Conservation (phyloP, 1,140 invertebrate genomes). For the Rhyzopertha dominica region DNA sequence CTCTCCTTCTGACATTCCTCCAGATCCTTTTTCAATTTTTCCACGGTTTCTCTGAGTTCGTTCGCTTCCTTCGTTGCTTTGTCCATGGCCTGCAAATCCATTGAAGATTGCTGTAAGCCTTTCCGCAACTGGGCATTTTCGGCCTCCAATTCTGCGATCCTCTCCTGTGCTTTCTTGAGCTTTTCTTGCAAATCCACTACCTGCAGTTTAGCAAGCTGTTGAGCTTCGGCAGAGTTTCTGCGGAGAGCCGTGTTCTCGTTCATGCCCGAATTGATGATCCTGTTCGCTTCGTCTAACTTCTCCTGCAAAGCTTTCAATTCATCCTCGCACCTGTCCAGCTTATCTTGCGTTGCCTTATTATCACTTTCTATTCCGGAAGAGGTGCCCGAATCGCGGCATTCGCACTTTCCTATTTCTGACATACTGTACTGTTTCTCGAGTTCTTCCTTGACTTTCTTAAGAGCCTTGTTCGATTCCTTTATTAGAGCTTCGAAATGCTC, state of each 20-base stretch:
- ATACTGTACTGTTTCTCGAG: slow-evolving; percentile 26
- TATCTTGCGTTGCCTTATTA: background rate
- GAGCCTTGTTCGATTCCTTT: slow-evolving; percentile 29
- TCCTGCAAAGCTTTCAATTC: too few species aligned
- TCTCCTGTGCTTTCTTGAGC: slow-evolving; percentile 16
- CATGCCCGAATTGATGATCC: slow-evolving; percentile 15
- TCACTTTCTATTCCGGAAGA: background rate
- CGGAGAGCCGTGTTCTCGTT: slow-evolving; percentile 30
- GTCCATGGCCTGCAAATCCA: too few species aligned
- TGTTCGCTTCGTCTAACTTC: slow-evolving; percentile 24
- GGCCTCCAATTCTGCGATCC: too few species aligned
- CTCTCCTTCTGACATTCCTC: too few species aligned
- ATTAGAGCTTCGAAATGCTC: slow-evolving; percentile 30
- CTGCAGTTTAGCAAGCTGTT: slow-evolving; percentile 33
- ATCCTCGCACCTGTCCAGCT: too few species aligned
- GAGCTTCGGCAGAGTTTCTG: slow-evolving; percentile 29
- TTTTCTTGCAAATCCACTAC: slow-evolving; percentile 29
- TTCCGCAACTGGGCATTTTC: too few species aligned
- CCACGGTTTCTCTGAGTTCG: too few species aligned
- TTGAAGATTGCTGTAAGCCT: too few species aligned
- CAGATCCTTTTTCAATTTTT: too few species aligned
- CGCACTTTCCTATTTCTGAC: too few species aligned
- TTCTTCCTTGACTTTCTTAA: slow-evolving; percentile 29
- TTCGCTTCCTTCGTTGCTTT: too few species aligned
- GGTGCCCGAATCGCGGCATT: background rate